Conservation (phyloP, 2,797 vertebrate genomes). For the Telmatherina bonti region DNA sequence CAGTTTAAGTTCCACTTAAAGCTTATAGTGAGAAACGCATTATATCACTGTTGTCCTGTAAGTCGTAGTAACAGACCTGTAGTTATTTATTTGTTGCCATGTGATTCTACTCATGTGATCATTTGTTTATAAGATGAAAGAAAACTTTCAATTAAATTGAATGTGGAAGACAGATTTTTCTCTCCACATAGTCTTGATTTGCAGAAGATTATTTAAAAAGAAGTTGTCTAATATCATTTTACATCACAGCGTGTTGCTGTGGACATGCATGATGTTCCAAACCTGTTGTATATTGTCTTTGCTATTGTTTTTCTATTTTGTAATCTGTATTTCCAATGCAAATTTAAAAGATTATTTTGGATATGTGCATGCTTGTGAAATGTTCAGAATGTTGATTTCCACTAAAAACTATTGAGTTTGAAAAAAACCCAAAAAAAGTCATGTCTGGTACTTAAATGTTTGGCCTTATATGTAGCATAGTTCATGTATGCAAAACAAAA, state of each 20-base stretch:
- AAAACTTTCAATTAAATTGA: constrained; percentile 79
- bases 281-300: constrained; percentile 81
- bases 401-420: constrained; percentile 77
- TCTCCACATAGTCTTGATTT: constrained; percentile 77
- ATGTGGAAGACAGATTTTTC: constrained; percentile 80
- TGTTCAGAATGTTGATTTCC: constrained; percentile 80
- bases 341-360: constrained; percentile 86
- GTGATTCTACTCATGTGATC: constrained; percentile 77
- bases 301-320: constrained; percentile 84
- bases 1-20: constrained; percentile 69
- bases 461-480: constrained; percentile 11
- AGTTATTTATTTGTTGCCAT: constrained; percentile 81
- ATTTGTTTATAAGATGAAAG: constrained; percentile 79
- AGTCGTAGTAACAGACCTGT: constrained; percentile 79
- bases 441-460: constrained; percentile 64
- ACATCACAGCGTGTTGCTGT: constrained; percentile 68
- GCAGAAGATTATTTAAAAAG: constrained; percentile 40
- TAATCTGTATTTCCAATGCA: constrained; percentile 86
- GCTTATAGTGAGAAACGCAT: constrained; percentile 79
- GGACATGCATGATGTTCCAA: constrained; percentile 78
- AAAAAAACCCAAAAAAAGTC: constrained; percentile 59
- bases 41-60: constrained; percentile 82
- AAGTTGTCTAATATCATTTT: constrained; percentile 64
- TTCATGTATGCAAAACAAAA: background rate
- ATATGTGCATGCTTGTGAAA: constrained; percentile 83